These are phyloP conservation scores for Saccopteryx bilineata DNA, from an alignment of 2,113 vertebrate species.

Conservation along the genomic window DNA sequence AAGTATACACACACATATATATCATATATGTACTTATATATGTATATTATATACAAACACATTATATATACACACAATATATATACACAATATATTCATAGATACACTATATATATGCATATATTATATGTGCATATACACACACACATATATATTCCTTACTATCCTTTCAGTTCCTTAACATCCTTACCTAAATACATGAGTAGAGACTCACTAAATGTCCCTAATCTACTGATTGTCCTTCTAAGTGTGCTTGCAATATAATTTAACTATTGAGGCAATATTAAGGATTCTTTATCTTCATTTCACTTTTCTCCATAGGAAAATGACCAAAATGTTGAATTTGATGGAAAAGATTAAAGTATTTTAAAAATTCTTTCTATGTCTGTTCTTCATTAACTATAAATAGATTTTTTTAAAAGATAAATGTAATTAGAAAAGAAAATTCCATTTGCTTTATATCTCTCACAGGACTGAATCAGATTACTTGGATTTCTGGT, in stretches of 20 bases:
- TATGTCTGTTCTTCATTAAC: conserved; percentile 57
- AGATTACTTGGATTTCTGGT: conserved; percentile 71
- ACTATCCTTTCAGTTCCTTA: not conserved
- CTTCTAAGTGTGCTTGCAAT: conserved; percentile 28
- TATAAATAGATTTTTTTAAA: conserved; percentile 54
- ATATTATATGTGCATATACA: not conserved
- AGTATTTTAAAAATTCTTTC: conserved; percentile 41
- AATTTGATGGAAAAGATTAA: conserved; percentile 52
- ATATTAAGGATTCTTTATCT: conserved; percentile 17
- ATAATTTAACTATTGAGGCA: conserved; percentile 10
- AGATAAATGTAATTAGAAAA: conserved; percentile 69
- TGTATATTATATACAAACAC: not conserved
- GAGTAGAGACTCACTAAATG: conserved; percentile 23
- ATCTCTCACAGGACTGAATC: conserved; percentile 54
- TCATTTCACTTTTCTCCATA: conserved; percentile 6
- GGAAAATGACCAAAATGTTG: conserved; percentile 56
- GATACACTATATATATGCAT: not conserved
- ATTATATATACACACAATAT: not conserved
- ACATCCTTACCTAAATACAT: not conserved
- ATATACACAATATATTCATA: not conserved
- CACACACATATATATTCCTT: not conserved
- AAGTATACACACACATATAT: not conserved
- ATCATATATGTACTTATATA: too few species aligned
- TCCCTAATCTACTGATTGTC: not conserved
- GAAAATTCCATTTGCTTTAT: conserved; percentile 63